phyloP scores from a whole-genome alignment of 1,140 invertebrate genomes.

The Ceratosolen fusciceps region DNA sequence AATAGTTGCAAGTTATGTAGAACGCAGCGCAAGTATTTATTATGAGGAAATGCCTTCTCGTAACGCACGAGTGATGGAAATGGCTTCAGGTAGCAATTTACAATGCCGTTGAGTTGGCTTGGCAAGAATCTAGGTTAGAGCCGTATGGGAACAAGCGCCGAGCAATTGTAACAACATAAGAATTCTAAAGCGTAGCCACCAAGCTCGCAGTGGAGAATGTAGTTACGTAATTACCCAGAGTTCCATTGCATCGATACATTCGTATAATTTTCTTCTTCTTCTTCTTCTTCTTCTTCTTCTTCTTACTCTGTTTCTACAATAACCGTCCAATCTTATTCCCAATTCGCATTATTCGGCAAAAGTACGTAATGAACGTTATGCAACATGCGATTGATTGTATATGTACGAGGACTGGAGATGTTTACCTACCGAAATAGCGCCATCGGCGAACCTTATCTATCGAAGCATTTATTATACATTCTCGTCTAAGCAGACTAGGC shows the following conservation, averaged over 20 bases:
- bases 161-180: not conserved
- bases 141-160: not conserved
- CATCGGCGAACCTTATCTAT: not conserved
- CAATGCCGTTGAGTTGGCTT: not conserved
- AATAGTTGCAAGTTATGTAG: not conserved
- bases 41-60: not conserved
- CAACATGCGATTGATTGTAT: no score
- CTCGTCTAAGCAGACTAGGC: not conserved
- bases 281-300: no score
- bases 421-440: not conserved
- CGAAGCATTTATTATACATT: not conserved
- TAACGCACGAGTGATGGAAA: not conserved
- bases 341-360: not conserved
- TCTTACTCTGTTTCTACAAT: not conserved
- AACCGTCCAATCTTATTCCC: not conserved
- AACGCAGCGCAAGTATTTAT: not conserved
- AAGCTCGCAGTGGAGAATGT: no score
- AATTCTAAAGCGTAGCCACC: not conserved
- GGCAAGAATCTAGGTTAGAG: not conserved
- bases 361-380: no score
- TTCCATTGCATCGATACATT: no score
- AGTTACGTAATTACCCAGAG: no score
- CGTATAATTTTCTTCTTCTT: no score
- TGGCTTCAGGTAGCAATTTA: conserved; percentile 16
- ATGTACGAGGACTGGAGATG: no score